Base-by-base conservation (phyloP, 2,113 vertebrate species). In the Oncorhynchus kisutch region DNA sequence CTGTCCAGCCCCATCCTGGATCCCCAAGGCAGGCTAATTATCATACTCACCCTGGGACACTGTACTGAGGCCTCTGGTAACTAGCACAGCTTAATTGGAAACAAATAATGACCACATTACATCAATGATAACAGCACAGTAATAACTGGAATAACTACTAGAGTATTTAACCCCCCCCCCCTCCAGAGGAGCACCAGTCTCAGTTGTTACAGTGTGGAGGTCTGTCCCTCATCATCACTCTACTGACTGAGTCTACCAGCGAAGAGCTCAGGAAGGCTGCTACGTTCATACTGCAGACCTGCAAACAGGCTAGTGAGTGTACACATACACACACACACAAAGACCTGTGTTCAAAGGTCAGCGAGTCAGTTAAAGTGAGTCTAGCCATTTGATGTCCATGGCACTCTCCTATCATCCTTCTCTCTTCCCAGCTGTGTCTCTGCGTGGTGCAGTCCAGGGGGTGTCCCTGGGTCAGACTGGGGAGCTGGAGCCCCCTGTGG, bases 271-370 rank as follows among this genome's bases (percentile, higher is more conserved):
- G 89, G 76, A 98, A 93, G 87, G 94, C 94, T 89, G 93, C 95
- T n/a, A 94, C 94, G 72, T 98, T 96, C 73, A 96, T 99, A 80
- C 91, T 99, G 81, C 92, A 96, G 66, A 96, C 95, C 86, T 98
- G 96, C 93, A 96, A 95, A 91, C 88, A 92, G 65, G 94, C 95
- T 88, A 96, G 98, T 99, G 93, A 97, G 96, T 90, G 67, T 39
- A 29, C 24, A 29, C 27, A 96, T 92, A 96, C 95, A 91, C 89
- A 72, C 59, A 60, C 49, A 27, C 34, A 29, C 45, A 65, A 45
- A 34, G 7, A 51, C 25, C 16, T 77, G 8, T 9, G 6, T 64
- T 13, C n/a, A 24, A 22, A 57, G 51, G 54, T 57, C 16, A 20
- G 13, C 20, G 14, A 20, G 9, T 45, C 39, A 12, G 39, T 45